Evolutionary conservation across 2,113 vertebrate species (phyloP), one percentile per base, ranked within the genome.

Genomic region (Chaetodon auriga): DNA sequence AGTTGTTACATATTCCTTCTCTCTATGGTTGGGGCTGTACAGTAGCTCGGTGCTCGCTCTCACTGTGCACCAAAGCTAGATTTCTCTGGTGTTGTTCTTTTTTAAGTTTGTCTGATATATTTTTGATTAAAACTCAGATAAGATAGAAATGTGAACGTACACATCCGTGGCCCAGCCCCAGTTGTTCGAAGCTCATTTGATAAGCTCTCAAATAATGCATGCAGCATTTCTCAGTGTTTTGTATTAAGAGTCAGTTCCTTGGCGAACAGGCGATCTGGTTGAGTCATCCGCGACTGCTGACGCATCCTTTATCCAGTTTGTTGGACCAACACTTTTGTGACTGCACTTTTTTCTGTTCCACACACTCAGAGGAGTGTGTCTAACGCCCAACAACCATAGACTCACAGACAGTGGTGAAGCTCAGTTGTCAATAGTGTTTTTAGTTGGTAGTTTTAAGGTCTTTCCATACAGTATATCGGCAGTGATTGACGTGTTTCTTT

Each of bases 261-360:
- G 23, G 66, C 35, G 66, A 87, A 74, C 65, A 23, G 61, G 53
- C n/a, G 13, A 65, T 74, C 65, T 43, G 84, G 77, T 87, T 76
- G 65, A 76, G 66, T 86, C 78, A 81, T 54, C 66, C 36, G 15
- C 88, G 79, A 77, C 80, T 81, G 83, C 71, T 85, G 49, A 89
- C 78, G 12, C 83, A 68, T 84, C 73, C 62, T 46, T 84, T 70
- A 81, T 84, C 73, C 83, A 82, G 88, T 92, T 88, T 85, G 71
- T 91, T 82, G 91, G 93, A 93, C 92, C 94, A 93, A 94, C 87
- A 83, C 73, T 90, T 88, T 89, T 83, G 72, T 82, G 80, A 90
- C 83, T 89, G 92, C 92, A 93, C 90, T 91, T 93, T 89, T 84
- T 75, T n/a, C 74, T 74, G 78, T 88, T 70, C 71, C 79, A 75